A percentile compares a stretch with the other conserved stretches of the same genome.
phyloP scores from a whole-genome alignment of 2,113 vertebrate genomes.

The Carettochelys insculpta region DNA sequence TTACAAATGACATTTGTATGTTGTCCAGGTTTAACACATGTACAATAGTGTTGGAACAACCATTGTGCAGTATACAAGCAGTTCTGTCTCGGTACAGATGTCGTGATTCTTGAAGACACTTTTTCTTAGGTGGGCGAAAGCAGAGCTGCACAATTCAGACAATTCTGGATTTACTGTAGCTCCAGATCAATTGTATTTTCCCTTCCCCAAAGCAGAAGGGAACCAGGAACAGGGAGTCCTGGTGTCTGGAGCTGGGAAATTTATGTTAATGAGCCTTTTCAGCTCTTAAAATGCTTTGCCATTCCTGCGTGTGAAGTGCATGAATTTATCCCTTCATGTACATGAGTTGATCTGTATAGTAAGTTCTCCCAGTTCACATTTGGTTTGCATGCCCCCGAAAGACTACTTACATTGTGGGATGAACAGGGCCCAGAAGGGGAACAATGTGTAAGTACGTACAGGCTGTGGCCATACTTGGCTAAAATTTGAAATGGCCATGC shows the following conservation, averaged over 20 bases:
- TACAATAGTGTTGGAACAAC: too few relatives aligned
- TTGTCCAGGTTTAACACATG: too few relatives aligned
- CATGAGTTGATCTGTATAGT: background rate
- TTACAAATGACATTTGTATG: too few relatives aligned
- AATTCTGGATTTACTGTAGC: too few relatives aligned
- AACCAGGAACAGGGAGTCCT: background rate
- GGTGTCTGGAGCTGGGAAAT: background rate
- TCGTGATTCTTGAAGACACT: too few relatives aligned
- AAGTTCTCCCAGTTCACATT: background rate
- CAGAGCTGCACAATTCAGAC: too few relatives aligned
- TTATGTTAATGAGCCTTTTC: background rate
- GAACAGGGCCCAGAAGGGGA: background rate
- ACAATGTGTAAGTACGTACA: background rate
- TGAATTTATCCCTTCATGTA: accelerated
- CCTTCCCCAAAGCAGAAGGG: background rate
- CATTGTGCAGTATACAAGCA: too few relatives aligned
- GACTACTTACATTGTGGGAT: background rate
- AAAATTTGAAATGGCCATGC: too few relatives aligned
- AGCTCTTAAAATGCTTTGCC: background rate
- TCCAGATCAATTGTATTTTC: background rate
- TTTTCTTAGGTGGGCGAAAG: too few relatives aligned
- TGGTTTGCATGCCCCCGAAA: constrained; percentile 11
- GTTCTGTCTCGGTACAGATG: too few relatives aligned
- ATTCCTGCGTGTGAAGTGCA: background rate
- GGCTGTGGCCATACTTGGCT: too few relatives aligned